These are phyloP conservation scores for Brienomyrus longianalis DNA, from an alignment of 2,113 vertebrate genomes.

Conservation along the genomic window DNA sequence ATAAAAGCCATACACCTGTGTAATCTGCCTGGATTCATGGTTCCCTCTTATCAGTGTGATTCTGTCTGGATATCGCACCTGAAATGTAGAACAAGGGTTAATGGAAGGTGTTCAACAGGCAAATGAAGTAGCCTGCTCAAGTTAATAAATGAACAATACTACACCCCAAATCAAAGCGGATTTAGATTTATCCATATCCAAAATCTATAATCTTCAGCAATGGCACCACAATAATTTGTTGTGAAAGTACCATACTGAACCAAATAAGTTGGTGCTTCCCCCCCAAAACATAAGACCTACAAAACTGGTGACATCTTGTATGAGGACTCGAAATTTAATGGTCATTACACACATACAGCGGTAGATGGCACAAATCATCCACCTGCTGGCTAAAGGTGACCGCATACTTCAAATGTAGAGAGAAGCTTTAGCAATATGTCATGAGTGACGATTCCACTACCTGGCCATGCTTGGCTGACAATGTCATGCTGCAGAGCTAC, in stretches of 20 bases:
- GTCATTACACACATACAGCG: background rate
- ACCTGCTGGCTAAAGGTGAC: background rate
- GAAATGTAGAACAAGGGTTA: background rate
- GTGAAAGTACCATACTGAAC: background rate
- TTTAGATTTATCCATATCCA: background rate
- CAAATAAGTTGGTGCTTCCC: background rate
- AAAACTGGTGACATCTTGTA: background rate
- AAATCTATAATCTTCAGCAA: background rate
- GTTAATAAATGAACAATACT: background rate
- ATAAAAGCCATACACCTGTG: slow-evolving; percentile 91
- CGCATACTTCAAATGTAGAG: background rate
- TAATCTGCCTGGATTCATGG: slow-evolving; percentile 90
- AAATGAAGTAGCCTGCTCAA: background rate
- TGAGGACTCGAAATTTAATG: background rate
- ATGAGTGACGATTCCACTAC: background rate
- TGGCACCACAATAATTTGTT: background rate
- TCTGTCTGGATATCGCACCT: slow-evolving; percentile 91
- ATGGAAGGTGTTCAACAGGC: background rate
- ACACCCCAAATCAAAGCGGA: background rate
- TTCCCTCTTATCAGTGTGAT: slow-evolving; percentile 91
- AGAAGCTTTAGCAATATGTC: background rate
- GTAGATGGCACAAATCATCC: background rate
- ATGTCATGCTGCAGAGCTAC: background rate
- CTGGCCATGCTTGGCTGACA: background rate
- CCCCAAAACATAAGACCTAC: background rate